Evolutionary conservation across 2,797 vertebrate species (phyloP), one percentile per base, ranked within the genome.

Genomic region (Poecilia wingei): DNA sequence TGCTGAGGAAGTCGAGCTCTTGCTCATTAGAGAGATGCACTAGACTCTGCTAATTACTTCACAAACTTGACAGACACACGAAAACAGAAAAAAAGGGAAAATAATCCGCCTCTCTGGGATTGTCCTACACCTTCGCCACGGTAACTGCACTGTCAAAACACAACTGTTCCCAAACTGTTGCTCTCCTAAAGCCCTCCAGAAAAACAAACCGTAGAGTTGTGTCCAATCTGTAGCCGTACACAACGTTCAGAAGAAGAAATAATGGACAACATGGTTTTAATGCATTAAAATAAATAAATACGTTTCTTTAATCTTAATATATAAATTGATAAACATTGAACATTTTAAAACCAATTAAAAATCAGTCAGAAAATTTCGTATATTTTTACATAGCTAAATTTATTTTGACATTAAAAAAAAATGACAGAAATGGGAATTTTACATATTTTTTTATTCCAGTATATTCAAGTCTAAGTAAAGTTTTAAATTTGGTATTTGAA

Each of bases 41-140:
- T 79, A 53, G 82, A 85, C 87, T 85, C 76, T 0, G 80, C 79
- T 86, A 87, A 90, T 92, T 84, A 87, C 81, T 88, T 86, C 51
- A 72, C 22, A 70, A 88, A 88, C 18, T 20, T 88, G 86, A 89
- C 74, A 57, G 75, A 79, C 79, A 25, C 18, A 39, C 36, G 4
- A 41, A 25, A 68, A 57, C 72, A 76, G 10, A 18, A 64, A 81
- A 83, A 53, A 25, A 25, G 22, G 80, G 76, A 83, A 83, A 78
- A 88, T 87, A 83, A 85, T 86, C 82, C 77, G 49, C 75, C 85
- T 80, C 83, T 76, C 76, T 80, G 88, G 83, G 80, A 80, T 81
- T 33, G 36, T 72, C 22, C 28, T 41, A 73, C 82, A 89, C 83
- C 85, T 86, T 31, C 14, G 4, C 82, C 64, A 73, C 66, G 49